Evolutionary conservation across 2,797 vertebrate genomes (phyloP), one percentile per base, ranked within the genome.

Genomic region (Bryconaethiops microstoma): DNA sequence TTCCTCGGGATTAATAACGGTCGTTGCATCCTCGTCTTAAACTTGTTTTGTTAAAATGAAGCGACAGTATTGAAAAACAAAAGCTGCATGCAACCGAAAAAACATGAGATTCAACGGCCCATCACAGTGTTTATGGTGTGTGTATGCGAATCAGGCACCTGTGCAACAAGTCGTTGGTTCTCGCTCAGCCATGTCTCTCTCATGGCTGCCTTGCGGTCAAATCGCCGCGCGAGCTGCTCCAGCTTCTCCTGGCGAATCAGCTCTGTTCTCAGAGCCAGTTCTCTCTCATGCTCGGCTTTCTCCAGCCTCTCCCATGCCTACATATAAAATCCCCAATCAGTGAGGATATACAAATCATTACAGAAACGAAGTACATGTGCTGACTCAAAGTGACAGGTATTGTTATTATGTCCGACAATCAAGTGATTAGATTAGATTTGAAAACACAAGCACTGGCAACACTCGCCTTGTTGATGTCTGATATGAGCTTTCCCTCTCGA

Each of bases 241-340:
- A 99, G 93, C 88, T 99, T 99, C 93, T 99, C 98, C 92, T 99
- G 98, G 23, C 98, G 92, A 88, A 99, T 98, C 79, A 99, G 96
- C 91, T 99, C 98, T 0, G 95, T 96, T 78, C 98, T 95, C 84
- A 99, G 93, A 2, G 96, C 96, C 21, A 96, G 93, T 85, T 99
- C 98, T 74, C 97, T 94, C 67, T 95, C 96, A 0, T 99, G 95
- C 87, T 99, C 98, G 0, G 98, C 98, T 86, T 95, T 94, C 88
- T 99, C 98, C 92, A 99, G 94, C 71, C 94, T 94, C 85, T 97
- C 95, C 98, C 98, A 99, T 50, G 95, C 97, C 98, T 99, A 88
- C 29, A 12, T 67, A 0, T 1, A 2, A 69, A 60, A 35, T 55
- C 16, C 19, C 23, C 25, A 35, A 72, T 72, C 70, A 57, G 9